These are phyloP conservation scores for Drosophila paramelanica DNA, from an alignment of 2,888 invertebrate species.

Conservation along the genomic window DNA sequence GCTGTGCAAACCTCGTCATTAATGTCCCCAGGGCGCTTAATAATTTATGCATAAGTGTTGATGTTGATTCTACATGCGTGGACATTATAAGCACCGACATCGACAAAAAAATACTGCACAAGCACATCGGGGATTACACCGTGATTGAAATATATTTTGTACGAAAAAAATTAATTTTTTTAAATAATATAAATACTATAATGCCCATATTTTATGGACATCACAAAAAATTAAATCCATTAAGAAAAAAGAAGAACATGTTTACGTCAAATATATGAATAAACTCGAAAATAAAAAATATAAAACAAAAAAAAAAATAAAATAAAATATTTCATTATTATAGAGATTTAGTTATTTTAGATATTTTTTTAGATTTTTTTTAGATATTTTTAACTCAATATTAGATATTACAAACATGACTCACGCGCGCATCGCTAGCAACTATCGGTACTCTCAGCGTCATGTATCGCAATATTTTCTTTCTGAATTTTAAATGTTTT, in stretches of 20 bases:
- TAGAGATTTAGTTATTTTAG: no score
- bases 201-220: no score
- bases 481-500: slow-evolving; percentile 68
- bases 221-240: no score
- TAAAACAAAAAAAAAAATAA: no score
- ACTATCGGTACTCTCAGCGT: slow-evolving; percentile 20
- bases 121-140: slow-evolving; percentile 9
- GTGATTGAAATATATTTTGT: neutral
- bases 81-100: slow-evolving; percentile 4
- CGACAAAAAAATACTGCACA: slow-evolving; percentile 20
- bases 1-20: slow-evolving; percentile 69
- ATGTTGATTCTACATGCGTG: slow-evolving; percentile 18
- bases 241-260: no score
- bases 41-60: slow-evolving; percentile 45
- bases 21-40: slow-evolving; percentile 61
- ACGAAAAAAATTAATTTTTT: neutral
- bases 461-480: slow-evolving; percentile 64
- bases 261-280: no score
- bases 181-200: neutral
- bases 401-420: no score
- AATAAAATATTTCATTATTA: no score
- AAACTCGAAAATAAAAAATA: no score
- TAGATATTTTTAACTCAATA: no score
- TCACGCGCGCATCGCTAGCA: slow-evolving; percentile 26
- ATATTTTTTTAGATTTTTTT: no score